Evolutionary conservation across 64 coral and sea anemone genomes (phyloP).

Genomic region (Montipora cactus): DNA sequence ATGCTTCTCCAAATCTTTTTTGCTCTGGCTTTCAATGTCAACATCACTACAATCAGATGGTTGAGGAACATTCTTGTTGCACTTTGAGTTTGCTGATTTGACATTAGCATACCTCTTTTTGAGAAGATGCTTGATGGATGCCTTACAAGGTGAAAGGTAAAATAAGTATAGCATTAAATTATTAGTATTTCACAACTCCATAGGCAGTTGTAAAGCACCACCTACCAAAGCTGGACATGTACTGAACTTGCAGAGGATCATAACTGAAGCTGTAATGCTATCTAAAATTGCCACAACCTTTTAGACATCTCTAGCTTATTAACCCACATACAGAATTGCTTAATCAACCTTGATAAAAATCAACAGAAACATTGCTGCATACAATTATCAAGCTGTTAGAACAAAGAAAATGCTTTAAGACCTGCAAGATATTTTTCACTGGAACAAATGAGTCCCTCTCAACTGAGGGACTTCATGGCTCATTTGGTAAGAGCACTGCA

Average conservation of each 20-base stretch:
- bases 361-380: neutral
- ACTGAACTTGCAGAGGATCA: neutral
- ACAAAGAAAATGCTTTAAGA: neutral
- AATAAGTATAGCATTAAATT: neutral
- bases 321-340: neutral
- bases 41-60: neutral
- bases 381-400: neutral
- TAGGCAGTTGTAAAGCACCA: too few species aligned
- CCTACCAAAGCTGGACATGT: neutral
- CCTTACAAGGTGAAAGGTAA: constrained; percentile 3
- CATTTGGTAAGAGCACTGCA: neutral
- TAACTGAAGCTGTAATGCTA: neutral
- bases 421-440: neutral
- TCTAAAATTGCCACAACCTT: neutral
- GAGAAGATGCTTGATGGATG: neutral
- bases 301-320: neutral
- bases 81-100: neutral
- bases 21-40: constrained; percentile 1
- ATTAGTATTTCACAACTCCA: too few species aligned
- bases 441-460: neutral
- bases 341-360: neutral
- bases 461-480: neutral
- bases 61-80: neutral
- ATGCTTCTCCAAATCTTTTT: neutral
- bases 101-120: neutral